A percentile compares a stretch with the other conserved stretches of the same genome.
These are phyloP conservation scores for Aricia artaxerxes DNA, from an alignment of 2,888 invertebrate genomes.

Conservation along the genomic window DNA sequence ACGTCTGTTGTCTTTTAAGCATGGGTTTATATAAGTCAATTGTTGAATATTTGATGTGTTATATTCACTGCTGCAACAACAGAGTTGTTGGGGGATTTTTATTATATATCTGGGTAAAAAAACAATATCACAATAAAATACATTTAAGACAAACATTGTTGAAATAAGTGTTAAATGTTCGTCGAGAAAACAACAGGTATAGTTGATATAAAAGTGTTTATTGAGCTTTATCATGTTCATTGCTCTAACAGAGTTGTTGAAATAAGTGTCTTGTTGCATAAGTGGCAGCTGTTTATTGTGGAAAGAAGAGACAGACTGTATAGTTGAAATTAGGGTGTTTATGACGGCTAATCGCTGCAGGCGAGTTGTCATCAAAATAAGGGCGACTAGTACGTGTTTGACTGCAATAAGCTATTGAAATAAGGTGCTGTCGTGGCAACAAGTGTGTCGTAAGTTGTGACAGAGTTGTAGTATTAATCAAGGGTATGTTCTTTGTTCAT, in stretches of 20 bases:
- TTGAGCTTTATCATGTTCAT: constrained; percentile 69
- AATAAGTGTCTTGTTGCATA: background rate
- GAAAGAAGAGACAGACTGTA: no score
- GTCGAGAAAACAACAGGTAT: constrained; percentile 53
- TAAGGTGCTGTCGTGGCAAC: background rate
- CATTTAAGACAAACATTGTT: background rate
- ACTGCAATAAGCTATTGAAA: background rate
- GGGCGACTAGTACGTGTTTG: background rate
- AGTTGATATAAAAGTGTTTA: background rate
- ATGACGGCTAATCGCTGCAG: background rate
- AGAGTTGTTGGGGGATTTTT: background rate
- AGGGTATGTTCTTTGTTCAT: background rate
- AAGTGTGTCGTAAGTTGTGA: background rate
- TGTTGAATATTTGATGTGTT: no score
- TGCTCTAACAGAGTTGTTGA: constrained; percentile 46
- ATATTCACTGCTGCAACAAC: constrained; percentile 46
- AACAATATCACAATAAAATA: no score
- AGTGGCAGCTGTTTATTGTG: background rate
- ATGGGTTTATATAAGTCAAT: no score
- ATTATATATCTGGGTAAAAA: no score
- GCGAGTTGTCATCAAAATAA: no score
- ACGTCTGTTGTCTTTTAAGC: no score
- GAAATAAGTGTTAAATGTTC: constrained; percentile 50
- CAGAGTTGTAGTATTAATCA: background rate
- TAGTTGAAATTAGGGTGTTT: background rate